Conservation (phyloP, 2,113 vertebrate species). For the Python bivittatus region DNA sequence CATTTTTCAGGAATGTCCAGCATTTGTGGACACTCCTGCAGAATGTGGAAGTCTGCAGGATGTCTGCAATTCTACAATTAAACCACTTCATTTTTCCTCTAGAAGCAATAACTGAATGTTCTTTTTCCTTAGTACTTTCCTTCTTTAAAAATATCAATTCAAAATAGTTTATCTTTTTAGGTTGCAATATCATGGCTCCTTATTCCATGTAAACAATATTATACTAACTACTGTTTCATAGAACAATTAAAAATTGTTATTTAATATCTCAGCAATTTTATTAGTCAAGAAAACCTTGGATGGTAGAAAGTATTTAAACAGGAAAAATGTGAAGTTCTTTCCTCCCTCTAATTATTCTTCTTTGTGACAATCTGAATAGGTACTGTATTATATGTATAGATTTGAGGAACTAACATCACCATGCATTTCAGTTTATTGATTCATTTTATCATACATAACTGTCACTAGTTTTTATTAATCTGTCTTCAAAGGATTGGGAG, state of each 20-base stretch:
- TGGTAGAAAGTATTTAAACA: conserved; percentile 37
- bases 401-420: conserved; percentile 38
- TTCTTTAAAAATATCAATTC: conserved; percentile 44
- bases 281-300: conserved; percentile 19
- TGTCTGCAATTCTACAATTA: background rate
- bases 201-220: conserved; percentile 43
- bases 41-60: too few species aligned
- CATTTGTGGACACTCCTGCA: too few species aligned
- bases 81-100: background rate
- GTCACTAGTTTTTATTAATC: conserved; percentile 70
- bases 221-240: conserved; percentile 45
- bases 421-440: conserved; percentile 67
- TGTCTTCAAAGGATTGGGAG: conserved; percentile 68
- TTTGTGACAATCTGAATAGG: conserved; percentile 57
- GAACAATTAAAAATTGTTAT: conserved; percentile 2
- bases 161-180: conserved; percentile 53
- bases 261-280: conserved; percentile 46
- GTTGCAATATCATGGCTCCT: conserved; percentile 53
- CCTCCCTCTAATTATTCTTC: conserved; percentile 54
- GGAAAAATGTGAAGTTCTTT: background rate
- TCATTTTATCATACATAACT: conserved; percentile 71
- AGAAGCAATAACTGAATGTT: background rate
- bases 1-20: too few species aligned
- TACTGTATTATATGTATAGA: conserved; percentile 53
- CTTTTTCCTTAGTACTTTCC: conserved; percentile 44